phyloP scores from a whole-genome alignment of 2,888 invertebrate genomes.

The Lasioglossum vierecki region DNA sequence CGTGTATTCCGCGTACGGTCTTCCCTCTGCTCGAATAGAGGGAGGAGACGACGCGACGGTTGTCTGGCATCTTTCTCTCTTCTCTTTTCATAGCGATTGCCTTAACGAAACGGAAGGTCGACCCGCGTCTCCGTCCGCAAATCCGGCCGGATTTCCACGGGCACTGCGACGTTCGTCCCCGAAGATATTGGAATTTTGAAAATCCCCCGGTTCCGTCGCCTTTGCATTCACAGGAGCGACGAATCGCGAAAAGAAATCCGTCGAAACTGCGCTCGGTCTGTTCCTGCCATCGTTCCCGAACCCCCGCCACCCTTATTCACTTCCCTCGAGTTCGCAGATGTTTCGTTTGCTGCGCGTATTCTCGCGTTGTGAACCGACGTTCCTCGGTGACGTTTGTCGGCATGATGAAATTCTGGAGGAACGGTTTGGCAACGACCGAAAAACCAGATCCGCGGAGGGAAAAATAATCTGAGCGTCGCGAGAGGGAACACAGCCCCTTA shows the following conservation, averaged over 20 bases:
- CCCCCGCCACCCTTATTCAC: slow-evolving; percentile 6
- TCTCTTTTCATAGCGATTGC: slow-evolving; percentile 65
- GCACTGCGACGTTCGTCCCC: slow-evolving; percentile 61
- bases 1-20: slow-evolving; percentile 7
- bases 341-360: slow-evolving; percentile 26
- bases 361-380: slow-evolving; percentile 11
- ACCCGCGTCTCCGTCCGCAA: slow-evolving; percentile 47
- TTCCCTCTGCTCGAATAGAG: neutral
- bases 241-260: slow-evolving; percentile 45
- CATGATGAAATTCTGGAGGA: slow-evolving; percentile 1
- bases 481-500: neutral
- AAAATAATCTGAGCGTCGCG: neutral
- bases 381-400: neutral
- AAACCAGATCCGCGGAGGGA: neutral
- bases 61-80: neutral
- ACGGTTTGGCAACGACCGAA: neutral
- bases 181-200: slow-evolving; percentile 77
- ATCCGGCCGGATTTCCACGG: slow-evolving; percentile 64
- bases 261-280: slow-evolving; percentile 41
- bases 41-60: neutral
- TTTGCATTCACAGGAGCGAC: slow-evolving; percentile 42
- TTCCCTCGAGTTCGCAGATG: slow-evolving; percentile 7
- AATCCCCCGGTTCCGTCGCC: slow-evolving; percentile 58
- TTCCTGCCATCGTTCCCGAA: slow-evolving; percentile 4
- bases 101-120: slow-evolving; percentile 73